Conservation (phyloP, 2,797 vertebrate species). For the Urosaurus nigricauda region DNA sequence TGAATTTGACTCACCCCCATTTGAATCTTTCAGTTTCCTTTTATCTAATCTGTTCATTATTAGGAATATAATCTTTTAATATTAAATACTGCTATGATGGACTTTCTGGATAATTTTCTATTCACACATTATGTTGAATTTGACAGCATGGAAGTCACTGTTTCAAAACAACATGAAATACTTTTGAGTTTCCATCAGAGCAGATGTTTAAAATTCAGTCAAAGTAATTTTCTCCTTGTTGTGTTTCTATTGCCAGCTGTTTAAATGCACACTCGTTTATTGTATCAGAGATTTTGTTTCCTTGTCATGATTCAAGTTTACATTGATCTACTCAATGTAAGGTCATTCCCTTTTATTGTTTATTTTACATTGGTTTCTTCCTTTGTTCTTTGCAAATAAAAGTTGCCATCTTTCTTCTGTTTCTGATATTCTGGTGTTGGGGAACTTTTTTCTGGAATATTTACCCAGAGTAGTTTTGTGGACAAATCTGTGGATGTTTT, state of each 20-base stretch:
- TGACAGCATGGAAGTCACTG: background rate
- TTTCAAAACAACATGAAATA: background rate
- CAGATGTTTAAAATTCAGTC: background rate
- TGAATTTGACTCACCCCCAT: background rate
- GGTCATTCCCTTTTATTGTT: background rate
- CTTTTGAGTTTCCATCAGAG: constrained; percentile 3
- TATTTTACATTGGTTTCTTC: background rate
- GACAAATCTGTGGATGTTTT: constrained; percentile 2
- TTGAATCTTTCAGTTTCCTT: constrained; percentile 14
- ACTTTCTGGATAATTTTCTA: constrained; percentile 7
- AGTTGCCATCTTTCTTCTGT: background rate
- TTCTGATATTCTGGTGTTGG: background rate
- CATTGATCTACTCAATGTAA: constrained; percentile 1
- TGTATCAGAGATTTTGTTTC: constrained; percentile 14
- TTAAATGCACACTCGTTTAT: background rate
- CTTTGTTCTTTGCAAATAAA: background rate
- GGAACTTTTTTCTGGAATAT: background rate
- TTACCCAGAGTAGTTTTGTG: background rate
- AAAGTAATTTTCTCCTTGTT: background rate
- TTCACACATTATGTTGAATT: background rate
- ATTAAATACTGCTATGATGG: constrained; percentile 6
- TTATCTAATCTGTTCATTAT: background rate
- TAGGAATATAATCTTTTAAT: background rate
- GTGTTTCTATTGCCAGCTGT: background rate
- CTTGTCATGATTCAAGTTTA: background rate